phyloP scores from a whole-genome alignment of 2,113 vertebrate genomes.

The Chlorodrepanis virens region DNA sequence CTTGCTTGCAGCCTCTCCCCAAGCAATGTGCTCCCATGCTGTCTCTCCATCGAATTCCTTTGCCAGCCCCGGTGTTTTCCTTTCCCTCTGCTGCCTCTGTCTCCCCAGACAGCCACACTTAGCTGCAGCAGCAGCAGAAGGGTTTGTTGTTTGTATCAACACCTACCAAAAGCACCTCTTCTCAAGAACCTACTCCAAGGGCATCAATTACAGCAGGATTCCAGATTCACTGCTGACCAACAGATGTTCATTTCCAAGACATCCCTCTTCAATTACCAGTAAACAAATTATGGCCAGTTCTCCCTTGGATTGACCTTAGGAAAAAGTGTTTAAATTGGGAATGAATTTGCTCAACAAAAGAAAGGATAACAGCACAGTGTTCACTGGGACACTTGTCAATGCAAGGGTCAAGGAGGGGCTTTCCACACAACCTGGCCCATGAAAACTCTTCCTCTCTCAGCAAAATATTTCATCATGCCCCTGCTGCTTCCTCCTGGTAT shows the following conservation, averaged over 20 bases:
- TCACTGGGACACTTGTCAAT: background rate
- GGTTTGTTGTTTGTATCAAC: background rate
- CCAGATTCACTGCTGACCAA: background rate
- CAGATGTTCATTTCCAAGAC: background rate
- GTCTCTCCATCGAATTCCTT: background rate
- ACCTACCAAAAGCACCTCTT: background rate
- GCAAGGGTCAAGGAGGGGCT: background rate
- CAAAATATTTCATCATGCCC: background rate
- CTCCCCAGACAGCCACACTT: background rate
- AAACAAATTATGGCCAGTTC: slow-evolving; percentile 5
- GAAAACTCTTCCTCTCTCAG: background rate
- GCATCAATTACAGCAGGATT: background rate
- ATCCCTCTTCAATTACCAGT: background rate
- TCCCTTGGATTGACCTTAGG: background rate
- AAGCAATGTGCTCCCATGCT: accelerated
- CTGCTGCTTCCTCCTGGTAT: background rate
- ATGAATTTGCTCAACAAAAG: background rate
- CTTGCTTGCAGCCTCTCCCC: background rate
- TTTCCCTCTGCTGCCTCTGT: background rate
- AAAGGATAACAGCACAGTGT: background rate
- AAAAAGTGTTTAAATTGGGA: background rate
- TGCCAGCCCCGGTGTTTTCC: background rate
- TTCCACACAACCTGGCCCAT: background rate
- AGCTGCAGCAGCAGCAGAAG: background rate
- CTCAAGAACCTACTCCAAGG: background rate